phyloP scores from a whole-genome alignment of 2,797 vertebrate genomes.

The Gambusia yucatana region DNA sequence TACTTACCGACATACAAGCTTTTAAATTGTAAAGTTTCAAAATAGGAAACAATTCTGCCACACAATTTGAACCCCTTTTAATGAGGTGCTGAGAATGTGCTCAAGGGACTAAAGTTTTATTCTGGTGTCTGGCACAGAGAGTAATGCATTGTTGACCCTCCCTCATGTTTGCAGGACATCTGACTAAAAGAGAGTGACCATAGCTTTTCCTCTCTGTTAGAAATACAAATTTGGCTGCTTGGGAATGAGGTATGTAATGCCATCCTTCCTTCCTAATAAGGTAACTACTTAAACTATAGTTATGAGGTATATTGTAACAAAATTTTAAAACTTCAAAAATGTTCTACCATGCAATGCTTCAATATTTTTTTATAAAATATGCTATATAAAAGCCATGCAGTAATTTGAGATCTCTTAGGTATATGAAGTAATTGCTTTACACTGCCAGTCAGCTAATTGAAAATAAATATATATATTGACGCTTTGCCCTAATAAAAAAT shows the following conservation, averaged over 20 bases:
- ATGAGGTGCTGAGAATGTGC: background rate
- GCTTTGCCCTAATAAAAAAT: background rate
- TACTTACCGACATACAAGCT: conserved; percentile 12
- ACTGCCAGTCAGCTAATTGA: background rate
- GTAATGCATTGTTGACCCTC: background rate
- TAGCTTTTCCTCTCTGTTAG: background rate
- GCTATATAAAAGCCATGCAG: background rate
- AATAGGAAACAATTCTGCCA: background rate
- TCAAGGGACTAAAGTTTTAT: background rate
- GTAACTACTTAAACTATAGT: background rate
- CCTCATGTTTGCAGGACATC: background rate
- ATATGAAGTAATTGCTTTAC: background rate
- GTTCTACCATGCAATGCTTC: background rate
- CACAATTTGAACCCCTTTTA: background rate
- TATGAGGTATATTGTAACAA: background rate
- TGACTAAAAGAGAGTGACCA: background rate
- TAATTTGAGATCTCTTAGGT: background rate
- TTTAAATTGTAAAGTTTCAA: background rate
- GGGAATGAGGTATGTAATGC: background rate
- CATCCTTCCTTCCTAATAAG: background rate
- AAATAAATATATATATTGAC: background rate
- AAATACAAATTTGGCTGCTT: background rate
- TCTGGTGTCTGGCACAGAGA: background rate
- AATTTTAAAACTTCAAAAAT: background rate
- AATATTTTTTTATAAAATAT: background rate